Evolutionary conservation across 2,113 vertebrate genomes (phyloP), one percentile per base, ranked within the genome.

Genomic region (Mellivora capensis): DNA sequence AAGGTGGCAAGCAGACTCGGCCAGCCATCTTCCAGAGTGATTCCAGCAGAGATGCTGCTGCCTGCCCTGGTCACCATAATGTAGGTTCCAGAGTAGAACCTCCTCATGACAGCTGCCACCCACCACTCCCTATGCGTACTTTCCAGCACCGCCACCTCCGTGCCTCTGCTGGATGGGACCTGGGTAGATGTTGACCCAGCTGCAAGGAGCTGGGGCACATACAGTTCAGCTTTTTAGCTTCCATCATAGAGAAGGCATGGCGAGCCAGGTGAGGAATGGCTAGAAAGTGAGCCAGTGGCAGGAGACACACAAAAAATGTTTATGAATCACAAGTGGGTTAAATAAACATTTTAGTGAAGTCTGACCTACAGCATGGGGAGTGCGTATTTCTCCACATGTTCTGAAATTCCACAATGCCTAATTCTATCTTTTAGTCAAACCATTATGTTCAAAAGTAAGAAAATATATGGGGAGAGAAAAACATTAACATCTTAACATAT

Each of bases 401-500:
- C 62, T 85, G 18, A 92, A 93, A 91, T 84, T 83, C 52, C 49
- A 91, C 27, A 72, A 52, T 44, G 23, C 34, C 39, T 76, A 67
- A 23, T 64, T 47, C 64, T 4, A 18, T 69, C 72, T 69, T 67
- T 52, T 54, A 85, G 62, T 77, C 42, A 96, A 82, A 97, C 29
- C 12, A 42, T 67, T 93, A 72, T 57, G 11, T 71, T 91, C 49
- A 61, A 95, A 93, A 90, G 31, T 39, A 95, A 95, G 84, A 92
- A 34, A 42, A 79, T 25, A 93, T 5, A 85, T 27, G 23, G 18
- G 8, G n/a, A 69, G 89, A 20, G 20, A 52, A 61, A 37, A 49
- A 64, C 42, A 39, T 29, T 15, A 85, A 59, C 9, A 71, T n/a
- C 34, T 69, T 64, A 57, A 79, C 47, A 44, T 67, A 90, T 34